Evolutionary conservation across 2,797 vertebrate species (phyloP).

Genomic region (Hippoglossus hippoglossus): DNA sequence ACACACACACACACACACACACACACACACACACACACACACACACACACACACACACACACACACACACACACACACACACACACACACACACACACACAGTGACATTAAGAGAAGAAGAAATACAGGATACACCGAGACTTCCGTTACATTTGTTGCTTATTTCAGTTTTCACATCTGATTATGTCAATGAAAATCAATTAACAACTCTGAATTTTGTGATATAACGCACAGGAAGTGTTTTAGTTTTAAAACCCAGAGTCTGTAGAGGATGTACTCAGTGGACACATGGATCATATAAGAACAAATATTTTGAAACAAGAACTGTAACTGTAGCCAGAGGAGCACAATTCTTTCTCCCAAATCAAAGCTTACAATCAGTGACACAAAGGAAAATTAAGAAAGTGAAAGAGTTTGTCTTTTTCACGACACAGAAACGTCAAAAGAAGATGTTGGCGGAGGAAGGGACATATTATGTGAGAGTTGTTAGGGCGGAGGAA

Average conservation of each 20-base stretch:
- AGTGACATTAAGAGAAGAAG: too few species aligned
- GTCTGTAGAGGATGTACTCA: too few species aligned
- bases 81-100: too few species aligned
- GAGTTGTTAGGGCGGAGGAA: not conserved
- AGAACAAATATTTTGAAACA: not conserved
- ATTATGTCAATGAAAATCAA: too few species aligned
- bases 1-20: too few species aligned
- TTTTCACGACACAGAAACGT: constrained; percentile 13
- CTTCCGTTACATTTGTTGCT: constrained; percentile 8
- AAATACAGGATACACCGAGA: not conserved
- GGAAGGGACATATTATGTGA: not conserved
- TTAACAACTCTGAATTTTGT: too few species aligned
- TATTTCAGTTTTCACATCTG: not conserved
- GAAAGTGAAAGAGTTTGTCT: not conserved
- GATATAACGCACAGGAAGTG: too few species aligned
- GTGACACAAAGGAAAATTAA: not conserved
- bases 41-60: too few species aligned
- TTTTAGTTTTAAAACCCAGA: too few species aligned
- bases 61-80: too few species aligned
- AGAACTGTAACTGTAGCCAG: constrained; percentile 22
- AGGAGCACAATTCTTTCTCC: not conserved
- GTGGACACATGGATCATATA: not conserved
- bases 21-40: too few species aligned
- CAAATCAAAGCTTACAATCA: not conserved
- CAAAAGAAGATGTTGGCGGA: not conserved